Conservation (phyloP, 2,888 invertebrate genomes). For the Anorthoa munda region DNA sequence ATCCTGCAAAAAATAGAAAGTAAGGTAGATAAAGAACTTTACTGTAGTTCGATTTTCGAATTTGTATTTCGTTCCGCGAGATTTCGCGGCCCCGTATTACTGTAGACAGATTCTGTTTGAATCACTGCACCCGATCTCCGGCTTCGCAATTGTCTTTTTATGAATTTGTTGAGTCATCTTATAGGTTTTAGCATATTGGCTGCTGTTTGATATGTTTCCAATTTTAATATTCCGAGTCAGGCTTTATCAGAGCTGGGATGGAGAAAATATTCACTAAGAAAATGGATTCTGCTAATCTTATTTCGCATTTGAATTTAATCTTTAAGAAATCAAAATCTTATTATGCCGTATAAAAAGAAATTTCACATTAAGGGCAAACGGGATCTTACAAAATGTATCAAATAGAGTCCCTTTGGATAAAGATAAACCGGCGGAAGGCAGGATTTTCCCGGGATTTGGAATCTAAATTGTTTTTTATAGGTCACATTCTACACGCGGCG, state of each 20-base stretch:
- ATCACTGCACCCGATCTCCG: slow-evolving; percentile 55
- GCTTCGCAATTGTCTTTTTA: slow-evolving; percentile 51
- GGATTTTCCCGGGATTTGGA: slow-evolving; percentile 78
- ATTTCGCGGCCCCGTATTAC: slow-evolving; percentile 48
- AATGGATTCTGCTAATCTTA: slow-evolving; percentile 34
- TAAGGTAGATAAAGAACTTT: slow-evolving; percentile 53
- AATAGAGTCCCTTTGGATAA: slow-evolving; percentile 79
- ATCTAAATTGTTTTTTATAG: slow-evolving; percentile 78
- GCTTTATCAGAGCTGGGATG: slow-evolving; percentile 12
- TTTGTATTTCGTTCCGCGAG: slow-evolving; percentile 45
- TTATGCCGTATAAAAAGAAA: slow-evolving; percentile 63
- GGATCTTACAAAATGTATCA: slow-evolving; percentile 74
- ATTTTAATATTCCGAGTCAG: slow-evolving; percentile 27
- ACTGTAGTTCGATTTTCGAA: slow-evolving; percentile 53
- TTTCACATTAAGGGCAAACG: slow-evolving; percentile 62
- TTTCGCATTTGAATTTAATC: slow-evolving; percentile 63
- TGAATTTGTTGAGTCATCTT: slow-evolving; percentile 36
- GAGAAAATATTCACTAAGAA: slow-evolving; percentile 28
- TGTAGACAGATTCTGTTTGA: slow-evolving; percentile 50
- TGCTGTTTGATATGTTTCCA: slow-evolving; percentile 20
- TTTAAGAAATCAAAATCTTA: slow-evolving; percentile 57
- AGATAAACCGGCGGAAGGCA: slow-evolving; percentile 77
- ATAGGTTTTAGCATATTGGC: slow-evolving; percentile 31
- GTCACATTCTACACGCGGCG: slow-evolving; percentile 57
- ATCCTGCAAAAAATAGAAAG: slow-evolving; percentile 67